phyloP scores from a whole-genome alignment of 2,797 vertebrate species.

The Molossus molossus region DNA sequence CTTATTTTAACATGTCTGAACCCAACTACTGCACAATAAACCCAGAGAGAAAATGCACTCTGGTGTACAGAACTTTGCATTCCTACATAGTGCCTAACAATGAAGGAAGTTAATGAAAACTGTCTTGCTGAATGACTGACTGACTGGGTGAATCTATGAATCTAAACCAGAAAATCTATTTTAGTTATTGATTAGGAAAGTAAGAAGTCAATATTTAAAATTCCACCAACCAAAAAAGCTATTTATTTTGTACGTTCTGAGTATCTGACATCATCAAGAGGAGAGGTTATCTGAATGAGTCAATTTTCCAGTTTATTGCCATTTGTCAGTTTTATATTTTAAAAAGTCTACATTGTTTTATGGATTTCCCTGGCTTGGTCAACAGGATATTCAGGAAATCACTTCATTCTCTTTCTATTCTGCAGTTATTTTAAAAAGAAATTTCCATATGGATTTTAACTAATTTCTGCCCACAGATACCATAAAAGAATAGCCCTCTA shows the following conservation, averaged over 20 bases:
- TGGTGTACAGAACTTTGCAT: not conserved
- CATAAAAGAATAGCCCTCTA: not conserved
- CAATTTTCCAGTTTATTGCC: not conserved
- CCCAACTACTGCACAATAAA: not conserved
- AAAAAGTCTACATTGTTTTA: not conserved
- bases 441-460: not conserved
- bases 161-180: conserved; percentile 49
- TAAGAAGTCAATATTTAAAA: not conserved
- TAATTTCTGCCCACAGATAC: not conserved
- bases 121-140: not conserved
- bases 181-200: not conserved
- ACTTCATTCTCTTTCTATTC: not conserved
- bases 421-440: not conserved
- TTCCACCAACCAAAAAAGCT: not conserved
- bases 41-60: not conserved
- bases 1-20: not conserved
- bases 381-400: not conserved
- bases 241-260: conserved; percentile 34
- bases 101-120: not conserved
- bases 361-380: not conserved
- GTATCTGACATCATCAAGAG: not conserved
- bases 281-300: not conserved
- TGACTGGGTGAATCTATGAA: not conserved
- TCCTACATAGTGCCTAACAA: not conserved
- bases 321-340: not conserved